These are phyloP conservation scores for Lucifuga dentata DNA, from an alignment of 2,113 vertebrate species.

Conservation along the genomic window DNA sequence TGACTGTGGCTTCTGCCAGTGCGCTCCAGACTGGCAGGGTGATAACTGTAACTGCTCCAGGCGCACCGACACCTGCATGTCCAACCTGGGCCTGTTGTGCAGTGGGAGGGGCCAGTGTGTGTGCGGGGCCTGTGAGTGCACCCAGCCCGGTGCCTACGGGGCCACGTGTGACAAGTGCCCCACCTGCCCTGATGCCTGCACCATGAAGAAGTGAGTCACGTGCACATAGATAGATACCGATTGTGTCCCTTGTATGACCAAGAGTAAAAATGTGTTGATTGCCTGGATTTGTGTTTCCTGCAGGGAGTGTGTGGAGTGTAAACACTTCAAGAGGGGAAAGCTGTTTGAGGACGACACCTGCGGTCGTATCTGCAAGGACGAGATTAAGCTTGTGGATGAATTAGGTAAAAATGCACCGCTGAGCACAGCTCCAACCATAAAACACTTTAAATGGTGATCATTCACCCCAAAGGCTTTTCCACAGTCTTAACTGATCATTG, in stretches of 20 bases:
- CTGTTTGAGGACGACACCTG: constrained; percentile 88
- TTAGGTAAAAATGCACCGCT: constrained; percentile 82
- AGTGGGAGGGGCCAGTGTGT: constrained; percentile 91
- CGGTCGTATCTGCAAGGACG: constrained; percentile 90
- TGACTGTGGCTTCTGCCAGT: constrained; percentile 94
- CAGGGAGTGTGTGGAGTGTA: constrained; percentile 97
- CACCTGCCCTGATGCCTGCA: constrained; percentile 95
- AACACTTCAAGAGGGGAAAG: constrained; percentile 90
- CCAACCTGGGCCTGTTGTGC: constrained; percentile 91
- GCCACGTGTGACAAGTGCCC: constrained; percentile 96
- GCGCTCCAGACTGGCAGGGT: constrained; percentile 92
- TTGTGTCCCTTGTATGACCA: too few species aligned
- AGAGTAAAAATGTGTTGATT: too few species aligned
- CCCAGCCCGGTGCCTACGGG: constrained; percentile 93
- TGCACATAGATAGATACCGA: neutral
- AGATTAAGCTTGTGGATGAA: constrained; percentile 87
- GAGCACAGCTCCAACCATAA: too few species aligned
- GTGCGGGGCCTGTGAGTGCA: constrained; percentile 94
- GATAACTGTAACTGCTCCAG: constrained; percentile 97
- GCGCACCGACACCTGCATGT: constrained; percentile 93
- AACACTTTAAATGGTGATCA: too few species aligned
- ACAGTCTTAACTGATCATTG: too few species aligned
- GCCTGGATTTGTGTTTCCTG: neutral
- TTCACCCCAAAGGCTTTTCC: too few species aligned
- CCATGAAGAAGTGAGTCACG: constrained; percentile 92